Evolutionary conservation across 2,113 vertebrate species (phyloP), one percentile per base, ranked within the genome.

Genomic region (Chlamydotis undulata): DNA sequence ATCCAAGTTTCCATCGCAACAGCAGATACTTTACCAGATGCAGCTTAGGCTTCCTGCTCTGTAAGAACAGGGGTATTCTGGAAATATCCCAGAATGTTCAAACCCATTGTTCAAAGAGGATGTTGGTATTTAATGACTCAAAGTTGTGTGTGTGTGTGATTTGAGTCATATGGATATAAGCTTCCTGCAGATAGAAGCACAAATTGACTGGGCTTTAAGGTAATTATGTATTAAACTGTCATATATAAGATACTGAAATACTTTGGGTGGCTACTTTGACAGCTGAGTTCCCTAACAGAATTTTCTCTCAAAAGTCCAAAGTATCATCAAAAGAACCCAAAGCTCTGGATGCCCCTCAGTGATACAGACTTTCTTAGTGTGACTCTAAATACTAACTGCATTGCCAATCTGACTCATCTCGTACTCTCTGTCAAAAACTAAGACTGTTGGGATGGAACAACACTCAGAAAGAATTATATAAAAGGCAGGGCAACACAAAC

Each of bases 1-100:
- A 89, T 82, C 71, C 70, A 94, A 56, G 57, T 87, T 91, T 96
- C 82, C 70, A 85, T 39, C 14, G 4, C 56, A 94, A 87, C 57
- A 81, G 37, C 25, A 90, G 63, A 76, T 85, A 67, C 55, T 67
- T 71, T 45, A 84, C 31, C 60, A 87, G 64, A 81, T 73, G 64
- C 19, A 82, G 29, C 29, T 78, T 64, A 76, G 29, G 3, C 24
- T 89, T 81, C 18, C 45, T 78, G 47, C 10, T 93, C 57, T 4
- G 1, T 29, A 59, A 87, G 29, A 41, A 49, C 7, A 91, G 31
- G 87, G 47, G 9, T 2, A 67, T 67, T 91, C 60, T 81, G 70
- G 70, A 93, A 83, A 52, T 53, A 69, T 50, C 53, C 84, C 50
- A 79, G 45, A 79, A 67, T 37, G 9, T 52, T 89, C 71, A 71